A percentile compares a stretch with the other conserved stretches of the same genome.
Conservation (phyloP, 1,140 invertebrate genomes). For the Stegodyphus dumicola region DNA sequence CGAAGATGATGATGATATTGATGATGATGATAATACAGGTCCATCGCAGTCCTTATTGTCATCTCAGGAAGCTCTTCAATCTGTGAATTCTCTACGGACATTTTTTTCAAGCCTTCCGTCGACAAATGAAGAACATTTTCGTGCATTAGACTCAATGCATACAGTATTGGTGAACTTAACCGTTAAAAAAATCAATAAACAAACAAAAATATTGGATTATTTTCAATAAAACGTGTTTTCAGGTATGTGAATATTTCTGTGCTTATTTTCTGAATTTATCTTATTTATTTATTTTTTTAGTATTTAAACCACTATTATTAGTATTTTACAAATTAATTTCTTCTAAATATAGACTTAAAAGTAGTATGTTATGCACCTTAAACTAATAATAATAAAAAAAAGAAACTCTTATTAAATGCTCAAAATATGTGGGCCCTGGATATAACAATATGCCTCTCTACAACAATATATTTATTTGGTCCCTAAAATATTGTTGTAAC, state of each 20-base stretch:
- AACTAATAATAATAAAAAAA: neutral
- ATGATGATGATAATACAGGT: conserved; percentile 10
- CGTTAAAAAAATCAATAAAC: neutral
- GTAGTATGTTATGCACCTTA: conserved; percentile 7
- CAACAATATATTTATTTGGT: conserved; percentile 7
- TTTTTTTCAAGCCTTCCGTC: no score
- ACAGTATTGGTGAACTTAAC: no score
- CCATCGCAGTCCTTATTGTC: conserved; percentile 12
- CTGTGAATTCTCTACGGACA: no score
- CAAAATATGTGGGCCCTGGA: neutral
- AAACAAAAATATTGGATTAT: no score
- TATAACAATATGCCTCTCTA: conserved; percentile 7
- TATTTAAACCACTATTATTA: no score
- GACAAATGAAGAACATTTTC: no score
- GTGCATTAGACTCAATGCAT: no score
- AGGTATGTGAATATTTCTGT: no score
- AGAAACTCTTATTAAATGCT: conserved; percentile 1
- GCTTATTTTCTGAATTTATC: no score
- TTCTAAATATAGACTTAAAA: conserved; percentile 4
- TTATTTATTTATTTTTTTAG: no score
- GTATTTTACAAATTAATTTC: conserved; percentile 1
- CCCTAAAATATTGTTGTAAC: neutral
- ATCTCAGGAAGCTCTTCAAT: neutral
- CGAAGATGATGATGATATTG: neutral
- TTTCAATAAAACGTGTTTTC: no score